Evolutionary conservation across 2,797 vertebrate genomes (phyloP), one percentile per base, ranked within the genome.

Genomic region (Aeoliscus strigatus): DNA sequence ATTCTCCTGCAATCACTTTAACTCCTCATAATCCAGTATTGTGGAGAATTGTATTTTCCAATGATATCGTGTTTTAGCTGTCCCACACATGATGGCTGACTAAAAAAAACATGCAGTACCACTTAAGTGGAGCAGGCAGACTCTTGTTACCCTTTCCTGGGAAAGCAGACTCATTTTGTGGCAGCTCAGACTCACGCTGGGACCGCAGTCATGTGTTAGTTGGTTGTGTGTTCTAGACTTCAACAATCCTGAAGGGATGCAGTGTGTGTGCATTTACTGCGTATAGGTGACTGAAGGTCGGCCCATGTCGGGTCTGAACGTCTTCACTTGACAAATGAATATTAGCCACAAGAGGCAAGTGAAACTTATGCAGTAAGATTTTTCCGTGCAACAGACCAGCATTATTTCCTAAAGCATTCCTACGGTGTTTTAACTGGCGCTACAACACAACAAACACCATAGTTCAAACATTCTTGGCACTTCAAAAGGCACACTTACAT

Each of bases 201-300:
- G n/a, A n/a, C n/a, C n/a, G n/a, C 27, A 65, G 70, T 81, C 75
- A 80, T 70, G 66, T 31, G 69, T 57, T 75, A 60, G 63, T 75
- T 54, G 70, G 62, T 63, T 68, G 56, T 68, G 43, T 62, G 50
- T 31, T 28, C 40, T 61, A 43, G 37, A n/a, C n/a, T n/a, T n/a
- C n/a, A n/a, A n/a, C n/a, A n/a, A n/a, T n/a, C n/a, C n/a, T n/a
- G n/a, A n/a, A n/a, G n/a, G n/a, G n/a, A n/a, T n/a, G n/a, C n/a
- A n/a, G n/a, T n/a, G n/a, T n/a, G n/a, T n/a, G n/a, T n/a, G n/a
- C n/a, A n/a, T n/a, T n/a, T n/a, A n/a, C n/a, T n/a, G n/a, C n/a
- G n/a, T n/a, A n/a, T n/a, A n/a, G n/a, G n/a, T n/a, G n/a, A n/a
- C n/a, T n/a, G n/a, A n/a, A n/a, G n/a, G n/a, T n/a, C n/a, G n/a